Evolutionary conservation across 2,888 invertebrate species (phyloP).

Genomic region (Silvanus unidentatus): DNA sequence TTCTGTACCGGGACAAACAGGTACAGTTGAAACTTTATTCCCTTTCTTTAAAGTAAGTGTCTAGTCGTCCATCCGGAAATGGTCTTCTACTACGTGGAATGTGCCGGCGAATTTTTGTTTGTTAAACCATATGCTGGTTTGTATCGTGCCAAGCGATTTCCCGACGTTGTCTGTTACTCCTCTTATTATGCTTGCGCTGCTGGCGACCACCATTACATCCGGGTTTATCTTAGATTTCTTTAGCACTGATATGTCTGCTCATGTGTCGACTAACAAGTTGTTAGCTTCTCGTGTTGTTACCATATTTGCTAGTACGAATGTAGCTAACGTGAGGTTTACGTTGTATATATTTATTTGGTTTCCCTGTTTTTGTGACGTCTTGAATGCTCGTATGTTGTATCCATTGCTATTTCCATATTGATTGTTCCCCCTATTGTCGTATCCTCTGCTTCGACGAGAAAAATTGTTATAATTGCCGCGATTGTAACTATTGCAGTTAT

Average conservation of each 20-base stretch:
- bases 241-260: constrained; percentile 9
- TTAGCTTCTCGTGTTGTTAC: constrained; percentile 4
- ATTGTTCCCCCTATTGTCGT: background rate
- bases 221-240: constrained; percentile 7
- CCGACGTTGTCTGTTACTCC: constrained; percentile 4
- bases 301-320: constrained; percentile 15
- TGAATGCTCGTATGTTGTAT: background rate
- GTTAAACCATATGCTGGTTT: constrained; percentile 3
- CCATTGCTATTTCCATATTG: too few species aligned
- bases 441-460: too few species aligned
- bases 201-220: background rate
- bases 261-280: constrained; percentile 4
- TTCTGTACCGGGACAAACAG: constrained; percentile 5
- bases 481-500: background rate
- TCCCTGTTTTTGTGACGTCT: constrained; percentile 1
- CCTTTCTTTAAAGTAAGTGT: constrained; percentile 1
- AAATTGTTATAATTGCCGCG: too few species aligned
- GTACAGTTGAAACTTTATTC: background rate
- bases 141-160: constrained; percentile 1
- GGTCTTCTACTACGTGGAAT: constrained; percentile 4
- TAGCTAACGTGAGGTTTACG: constrained; percentile 2
- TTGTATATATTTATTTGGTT: background rate
- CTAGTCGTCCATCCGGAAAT: constrained; percentile 5
- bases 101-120: background rate
- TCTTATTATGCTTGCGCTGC: constrained; percentile 7